A percentile compares a stretch with the other conserved stretches of the same genome.
Conservation (phyloP, 2,113 vertebrate genomes). For the Phodopus roborovskii region DNA sequence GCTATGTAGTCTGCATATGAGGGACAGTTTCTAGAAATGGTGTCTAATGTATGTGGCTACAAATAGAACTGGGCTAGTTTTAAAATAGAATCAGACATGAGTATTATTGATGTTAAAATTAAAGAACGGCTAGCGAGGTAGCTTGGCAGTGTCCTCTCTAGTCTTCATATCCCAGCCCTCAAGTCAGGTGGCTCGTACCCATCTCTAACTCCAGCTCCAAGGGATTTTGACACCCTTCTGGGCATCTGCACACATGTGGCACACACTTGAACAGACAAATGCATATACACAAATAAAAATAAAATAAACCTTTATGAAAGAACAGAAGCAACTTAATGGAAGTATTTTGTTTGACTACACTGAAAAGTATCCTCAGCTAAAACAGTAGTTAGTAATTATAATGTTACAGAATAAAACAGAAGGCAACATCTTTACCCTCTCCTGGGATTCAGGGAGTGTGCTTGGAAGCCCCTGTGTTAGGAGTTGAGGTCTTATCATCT, state of each 20-base stretch:
- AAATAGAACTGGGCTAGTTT: not conserved
- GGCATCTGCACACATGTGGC: not conserved
- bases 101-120: not conserved
- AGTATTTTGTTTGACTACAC: not conserved
- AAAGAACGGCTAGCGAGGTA: too few species aligned
- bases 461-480: not conserved
- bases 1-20: not conserved
- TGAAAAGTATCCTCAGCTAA: not conserved
- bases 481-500: not conserved
- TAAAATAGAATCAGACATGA: not conserved
- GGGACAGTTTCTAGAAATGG: not conserved
- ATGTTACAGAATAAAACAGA: constrained; percentile 1
- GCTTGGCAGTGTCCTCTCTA: not conserved
- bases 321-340: not conserved
- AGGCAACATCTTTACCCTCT: not conserved
- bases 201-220: not conserved
- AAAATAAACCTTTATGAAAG: not conserved
- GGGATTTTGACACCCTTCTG: not conserved
- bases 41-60: not conserved
- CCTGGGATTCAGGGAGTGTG: not conserved
- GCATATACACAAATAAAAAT: not conserved
- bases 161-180: not conserved
- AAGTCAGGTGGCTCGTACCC: not conserved
- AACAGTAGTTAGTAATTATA: not conserved
- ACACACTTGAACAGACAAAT: not conserved